These are phyloP conservation scores for Temnothorax curvispinosus DNA, from an alignment of 1,140 invertebrate species.

Conservation along the genomic window DNA sequence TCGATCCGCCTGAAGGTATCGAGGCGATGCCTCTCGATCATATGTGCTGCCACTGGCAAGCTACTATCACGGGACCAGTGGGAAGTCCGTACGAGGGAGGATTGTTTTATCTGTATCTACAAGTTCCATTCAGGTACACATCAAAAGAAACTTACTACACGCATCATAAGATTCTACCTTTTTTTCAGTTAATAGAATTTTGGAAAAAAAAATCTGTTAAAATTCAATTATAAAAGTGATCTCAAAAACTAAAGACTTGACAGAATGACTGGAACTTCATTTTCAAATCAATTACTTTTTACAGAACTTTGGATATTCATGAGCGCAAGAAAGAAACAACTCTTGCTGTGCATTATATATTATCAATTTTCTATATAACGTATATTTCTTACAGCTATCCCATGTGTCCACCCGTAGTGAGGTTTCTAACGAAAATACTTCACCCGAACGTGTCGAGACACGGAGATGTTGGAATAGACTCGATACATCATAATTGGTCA, in stretches of 20 bases:
- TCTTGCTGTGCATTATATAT: background rate
- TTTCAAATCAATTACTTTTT: slow-evolving; percentile 8
- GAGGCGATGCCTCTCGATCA: slow-evolving; percentile 94
- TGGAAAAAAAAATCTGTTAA: background rate
- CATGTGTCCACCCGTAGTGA: slow-evolving; percentile 95
- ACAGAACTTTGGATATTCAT: background rate
- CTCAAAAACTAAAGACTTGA: background rate
- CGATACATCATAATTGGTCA: slow-evolving; percentile 98
- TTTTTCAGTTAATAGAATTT: background rate
- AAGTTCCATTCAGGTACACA: slow-evolving; percentile 91
- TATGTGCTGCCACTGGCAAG: slow-evolving; percentile 95
- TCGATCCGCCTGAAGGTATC: slow-evolving; percentile 96
- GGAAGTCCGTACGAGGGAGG: slow-evolving; percentile 98
- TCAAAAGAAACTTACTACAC: background rate
- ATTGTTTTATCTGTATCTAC: slow-evolving; percentile 96
- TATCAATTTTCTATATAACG: background rate
- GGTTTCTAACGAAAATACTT: slow-evolving; percentile 96
- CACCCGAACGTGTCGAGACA: slow-evolving; percentile 98
- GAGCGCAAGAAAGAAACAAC: background rate
- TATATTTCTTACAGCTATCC: slow-evolving; percentile 90
- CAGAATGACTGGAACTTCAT: background rate
- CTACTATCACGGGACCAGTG: slow-evolving; percentile 94
- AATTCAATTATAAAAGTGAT: background rate
- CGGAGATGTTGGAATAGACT: slow-evolving; percentile 98
- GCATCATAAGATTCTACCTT: background rate